Base-by-base conservation (phyloP, 1,140 invertebrate species). In the Neodiprion virginianus region DNA sequence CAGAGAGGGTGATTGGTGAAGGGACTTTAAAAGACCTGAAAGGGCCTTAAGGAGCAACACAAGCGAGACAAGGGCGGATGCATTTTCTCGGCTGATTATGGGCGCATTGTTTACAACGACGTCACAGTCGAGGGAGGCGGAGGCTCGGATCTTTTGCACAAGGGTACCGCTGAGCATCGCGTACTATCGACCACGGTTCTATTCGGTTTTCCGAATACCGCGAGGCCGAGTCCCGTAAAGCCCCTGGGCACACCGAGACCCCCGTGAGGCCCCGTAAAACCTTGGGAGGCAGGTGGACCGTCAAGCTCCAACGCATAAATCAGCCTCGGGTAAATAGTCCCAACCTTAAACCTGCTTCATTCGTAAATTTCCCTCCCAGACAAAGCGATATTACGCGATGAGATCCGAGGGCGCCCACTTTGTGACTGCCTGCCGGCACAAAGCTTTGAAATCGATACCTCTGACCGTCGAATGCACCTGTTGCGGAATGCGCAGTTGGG, bases 371-470 rank as follows among this genome's bases (percentile, higher is more conserved):
- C 9, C 48, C 70, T 69, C 48, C 11, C 70, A 49, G 70, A 71
- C 70, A 71, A 71, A 71, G 70, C 48, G 14, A 17, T 48, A 50
- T 71, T 23, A 71, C 70, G 48, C 21, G 70, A 71, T 71, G 70
- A 71, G 21, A 71, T 48, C 70, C 21, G 50, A 61, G 66, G 53
- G 66, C 68, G 50, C 66, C 50, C 72, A 61, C 53, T 61, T 61
- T 49, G 72, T 69, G 48, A 69, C 48, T 66, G 74, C 53, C 47
- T 17, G 74, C 66, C 74, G 74, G 74, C 66, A 48, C 10, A 9
- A 67, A 67, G 74, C 74, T 75, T 75, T 75, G 74, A 75, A 75
- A 75, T 75, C 74, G 69, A 75, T 75, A 75, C 69, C 40, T 67
- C 50, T 75, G 28, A 75, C 71, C 71, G 5, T 69, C 66, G 47